Conservation (phyloP, 2,113 vertebrate species). For the Budorcas taxicolor region DNA sequence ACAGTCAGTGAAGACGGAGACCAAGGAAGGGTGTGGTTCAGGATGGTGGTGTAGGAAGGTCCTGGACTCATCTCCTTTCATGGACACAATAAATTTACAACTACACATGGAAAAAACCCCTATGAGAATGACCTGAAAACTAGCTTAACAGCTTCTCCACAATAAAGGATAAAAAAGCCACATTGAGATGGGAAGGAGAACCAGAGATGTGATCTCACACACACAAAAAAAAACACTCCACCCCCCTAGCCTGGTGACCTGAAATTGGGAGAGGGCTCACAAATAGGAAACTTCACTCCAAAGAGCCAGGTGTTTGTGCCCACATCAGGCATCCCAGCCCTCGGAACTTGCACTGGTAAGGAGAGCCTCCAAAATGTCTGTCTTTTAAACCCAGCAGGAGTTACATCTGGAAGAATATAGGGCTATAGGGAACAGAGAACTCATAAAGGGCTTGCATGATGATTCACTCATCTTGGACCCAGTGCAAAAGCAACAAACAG, state of each 20-base stretch:
- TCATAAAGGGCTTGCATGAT: not conserved
- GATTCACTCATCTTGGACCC: not conserved
- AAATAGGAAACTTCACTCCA: not conserved
- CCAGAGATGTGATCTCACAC: not conserved
- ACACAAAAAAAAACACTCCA: not conserved
- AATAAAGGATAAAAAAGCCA: not conserved
- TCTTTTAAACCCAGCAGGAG: not conserved
- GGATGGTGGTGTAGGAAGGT: not conserved
- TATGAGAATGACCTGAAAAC: not conserved
- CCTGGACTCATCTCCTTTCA: not conserved
- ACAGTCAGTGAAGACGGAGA: not conserved
- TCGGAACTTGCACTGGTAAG: fast-evolving
- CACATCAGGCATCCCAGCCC: not conserved
- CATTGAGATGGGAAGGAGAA: not conserved
- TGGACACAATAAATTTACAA: not conserved
- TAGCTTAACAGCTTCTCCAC: not conserved
- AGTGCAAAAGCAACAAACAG: not conserved
- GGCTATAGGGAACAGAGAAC: not conserved
- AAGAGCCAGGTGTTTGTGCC: not conserved
- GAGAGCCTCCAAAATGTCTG: not conserved
- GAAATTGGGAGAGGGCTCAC: not conserved
- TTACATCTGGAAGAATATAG: not conserved
- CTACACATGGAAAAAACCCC: not conserved
- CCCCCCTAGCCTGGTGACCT: not conserved
- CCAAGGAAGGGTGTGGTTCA: not conserved